A percentile compares a stretch with the other conserved stretches of the same genome.
Conservation (phyloP, 2,888 invertebrate species). For the Sesamia inferens region DNA sequence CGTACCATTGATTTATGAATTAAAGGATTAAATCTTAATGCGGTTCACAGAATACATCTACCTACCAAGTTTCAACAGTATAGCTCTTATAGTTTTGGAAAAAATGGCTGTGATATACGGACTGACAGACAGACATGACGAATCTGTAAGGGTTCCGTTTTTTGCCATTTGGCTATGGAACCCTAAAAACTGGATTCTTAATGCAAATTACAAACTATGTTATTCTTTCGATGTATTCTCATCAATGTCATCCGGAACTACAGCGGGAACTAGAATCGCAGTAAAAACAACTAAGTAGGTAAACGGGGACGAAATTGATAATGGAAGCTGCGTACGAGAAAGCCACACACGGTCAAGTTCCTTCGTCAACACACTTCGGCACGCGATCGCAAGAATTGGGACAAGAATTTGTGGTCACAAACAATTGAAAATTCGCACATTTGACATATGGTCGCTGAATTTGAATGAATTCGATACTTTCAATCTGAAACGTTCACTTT, state of each 20-base stretch:
- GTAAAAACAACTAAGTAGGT: constrained; percentile 29
- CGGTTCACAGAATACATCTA: too few species aligned
- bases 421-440: constrained; percentile 57
- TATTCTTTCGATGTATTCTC: constrained; percentile 1
- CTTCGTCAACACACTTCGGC: constrained; percentile 71
- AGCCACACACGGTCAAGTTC: constrained; percentile 67
- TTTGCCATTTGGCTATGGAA: too few species aligned
- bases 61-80: too few species aligned
- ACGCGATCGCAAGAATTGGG: constrained; percentile 61
- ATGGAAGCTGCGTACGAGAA: constrained; percentile 82
- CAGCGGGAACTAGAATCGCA: constrained; percentile 20
- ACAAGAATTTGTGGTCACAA: constrained; percentile 52
- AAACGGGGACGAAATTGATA: constrained; percentile 69
- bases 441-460: constrained; percentile 31
- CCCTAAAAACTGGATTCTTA: neutral
- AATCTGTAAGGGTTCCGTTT: too few species aligned
- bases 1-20: too few species aligned
- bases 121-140: too few species aligned
- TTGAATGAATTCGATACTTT: constrained; percentile 40
- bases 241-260: constrained; percentile 29
- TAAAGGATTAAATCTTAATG: too few species aligned
- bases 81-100: too few species aligned
- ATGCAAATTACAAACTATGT: neutral
- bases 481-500: constrained; percentile 27
- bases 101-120: too few species aligned